phyloP scores from a whole-genome alignment of 2,113 vertebrate genomes.

The Salvelinus sp. region DNA sequence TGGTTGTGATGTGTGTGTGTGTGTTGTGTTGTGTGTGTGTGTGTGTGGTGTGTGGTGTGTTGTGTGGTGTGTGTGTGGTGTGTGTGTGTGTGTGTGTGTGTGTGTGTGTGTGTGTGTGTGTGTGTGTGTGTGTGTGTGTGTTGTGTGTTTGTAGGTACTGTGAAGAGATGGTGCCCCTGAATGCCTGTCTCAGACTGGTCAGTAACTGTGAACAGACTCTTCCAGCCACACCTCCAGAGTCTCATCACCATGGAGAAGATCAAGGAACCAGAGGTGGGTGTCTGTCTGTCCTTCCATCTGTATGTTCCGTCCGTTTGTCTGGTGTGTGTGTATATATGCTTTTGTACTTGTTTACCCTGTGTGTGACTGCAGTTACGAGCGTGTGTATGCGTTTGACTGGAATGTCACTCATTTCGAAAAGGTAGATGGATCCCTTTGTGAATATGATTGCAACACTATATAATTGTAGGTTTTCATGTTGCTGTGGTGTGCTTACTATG shows the following conservation, averaged over 20 bases:
- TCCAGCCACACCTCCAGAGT: constrained; percentile 92
- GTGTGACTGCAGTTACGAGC: neutral
- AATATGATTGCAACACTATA: no score
- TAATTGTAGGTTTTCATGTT: constrained; percentile 7
- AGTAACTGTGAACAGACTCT: constrained; percentile 96
- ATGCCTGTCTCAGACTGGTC: constrained; percentile 88
- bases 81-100: no score
- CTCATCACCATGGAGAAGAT: constrained; percentile 97
- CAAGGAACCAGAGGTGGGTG: constrained; percentile 88
- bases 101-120: no score
- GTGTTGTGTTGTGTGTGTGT: no score
- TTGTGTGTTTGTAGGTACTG: constrained; percentile 81
- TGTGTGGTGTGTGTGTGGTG: no score
- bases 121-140: no score
- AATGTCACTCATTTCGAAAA: constrained; percentile 13
- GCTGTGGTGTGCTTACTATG: constrained; percentile 8
- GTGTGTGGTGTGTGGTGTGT: no score
- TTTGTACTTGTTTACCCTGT: neutral
- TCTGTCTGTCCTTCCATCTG: neutral
- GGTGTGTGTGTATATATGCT: neutral
- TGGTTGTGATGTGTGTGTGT: no score
- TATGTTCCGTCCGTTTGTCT: neutral
- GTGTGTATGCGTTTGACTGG: constrained; percentile 2
- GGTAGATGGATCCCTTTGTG: neutral
- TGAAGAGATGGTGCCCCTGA: constrained; percentile 86